Evolutionary conservation across 2,888 invertebrate species (phyloP).

Genomic region (Lepidonotus clava): DNA sequence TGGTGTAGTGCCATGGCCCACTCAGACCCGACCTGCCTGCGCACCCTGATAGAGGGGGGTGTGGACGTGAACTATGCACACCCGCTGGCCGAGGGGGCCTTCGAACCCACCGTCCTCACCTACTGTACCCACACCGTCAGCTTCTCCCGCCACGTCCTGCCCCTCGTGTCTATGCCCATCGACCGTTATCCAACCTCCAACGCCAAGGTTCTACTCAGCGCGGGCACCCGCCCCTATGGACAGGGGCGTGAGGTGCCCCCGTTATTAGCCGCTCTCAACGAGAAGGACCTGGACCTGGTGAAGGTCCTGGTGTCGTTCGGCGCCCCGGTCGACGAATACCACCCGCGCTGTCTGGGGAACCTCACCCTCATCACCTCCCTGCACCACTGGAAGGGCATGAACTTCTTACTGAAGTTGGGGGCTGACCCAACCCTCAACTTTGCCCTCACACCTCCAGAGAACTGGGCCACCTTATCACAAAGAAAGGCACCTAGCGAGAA

Average conservation of each 20-base stretch:
- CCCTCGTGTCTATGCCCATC: slow-evolving; percentile 59
- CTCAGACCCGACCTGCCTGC: slow-evolving; percentile 10
- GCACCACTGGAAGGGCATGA: slow-evolving; percentile 58
- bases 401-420: slow-evolving; percentile 58
- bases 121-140: slow-evolving; percentile 51
- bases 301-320: slow-evolving; percentile 68
- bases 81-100: slow-evolving; percentile 63
- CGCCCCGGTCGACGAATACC: slow-evolving; percentile 69
- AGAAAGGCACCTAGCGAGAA: not conserved
- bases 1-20: slow-evolving; percentile 50
- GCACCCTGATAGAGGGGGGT: slow-evolving; percentile 46
- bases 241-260: slow-evolving; percentile 68
- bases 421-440: slow-evolving; percentile 59
- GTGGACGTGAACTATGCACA: slow-evolving; percentile 60
- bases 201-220: slow-evolving; percentile 66
- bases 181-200: slow-evolving; percentile 64
- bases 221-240: slow-evolving; percentile 67
- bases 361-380: slow-evolving; percentile 63
- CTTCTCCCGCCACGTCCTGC: slow-evolving; percentile 60
- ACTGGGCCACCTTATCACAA: not conserved
- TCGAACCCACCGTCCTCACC: slow-evolving; percentile 54
- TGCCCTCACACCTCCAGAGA: not conserved
- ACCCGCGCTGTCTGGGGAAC: slow-evolving; percentile 68
- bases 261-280: slow-evolving; percentile 68
- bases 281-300: slow-evolving; percentile 64